Evolutionary conservation across 2,113 vertebrate species (phyloP), one percentile per base, ranked within the genome.

Genomic region (Macquaria ambigua): DNA sequence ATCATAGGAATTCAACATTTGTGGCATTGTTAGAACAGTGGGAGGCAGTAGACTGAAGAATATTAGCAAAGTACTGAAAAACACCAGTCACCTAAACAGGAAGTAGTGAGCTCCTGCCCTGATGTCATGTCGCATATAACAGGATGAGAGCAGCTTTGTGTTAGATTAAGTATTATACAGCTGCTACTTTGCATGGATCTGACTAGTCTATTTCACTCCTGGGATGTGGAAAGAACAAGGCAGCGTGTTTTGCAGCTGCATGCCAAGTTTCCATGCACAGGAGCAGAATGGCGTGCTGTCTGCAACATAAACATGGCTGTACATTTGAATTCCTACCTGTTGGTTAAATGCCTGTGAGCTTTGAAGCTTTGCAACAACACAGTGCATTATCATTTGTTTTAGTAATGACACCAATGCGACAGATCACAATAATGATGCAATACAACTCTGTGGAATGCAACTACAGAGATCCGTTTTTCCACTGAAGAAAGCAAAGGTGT

Each of bases 131-230:
- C 55, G 5, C 50, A 71, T 28, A 9, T 37, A 67, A 78, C 43
- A 52, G n/a, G 15, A 55, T 20, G 59, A 31, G 59, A 70, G 72
- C 75, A 70, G 72, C 75, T 28, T 58, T 43, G 55, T 50, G 75
- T 14, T 21, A 18, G 23, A 18, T 41, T 25, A 64, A 50, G 34
- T 31, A 58, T 64, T 64, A 37, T 20, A 34, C 74, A 77, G 82
- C 79, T 74, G 80, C 53, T 89, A 18, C 48, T 90, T 78, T 85
- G 79, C 82, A 79, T 77, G 74, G 41, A 80, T 82, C 39, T 86
- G 25, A 78, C 81, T 71, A 14, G 74, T 82, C 25, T 74, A 23
- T 78, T 69, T 59, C 21, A 56, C 59, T 58, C n/a, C 14, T 41
- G 56, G 31, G 25, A 77, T 6, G 9, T 25, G 50, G 58, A 55